phyloP scores from a whole-genome alignment of 2,113 vertebrate species.

The Cavia aperea region DNA sequence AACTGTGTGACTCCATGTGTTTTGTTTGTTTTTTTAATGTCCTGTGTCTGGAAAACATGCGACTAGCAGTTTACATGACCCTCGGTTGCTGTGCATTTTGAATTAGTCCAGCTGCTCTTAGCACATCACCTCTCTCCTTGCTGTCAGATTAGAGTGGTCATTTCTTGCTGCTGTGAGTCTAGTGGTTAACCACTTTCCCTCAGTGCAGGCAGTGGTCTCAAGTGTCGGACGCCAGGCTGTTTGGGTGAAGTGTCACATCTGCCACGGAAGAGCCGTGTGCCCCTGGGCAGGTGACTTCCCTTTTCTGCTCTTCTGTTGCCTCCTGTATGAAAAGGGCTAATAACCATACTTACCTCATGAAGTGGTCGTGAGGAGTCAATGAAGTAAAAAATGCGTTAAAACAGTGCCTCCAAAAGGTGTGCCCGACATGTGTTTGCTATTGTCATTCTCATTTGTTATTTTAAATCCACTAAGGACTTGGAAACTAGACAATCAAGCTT shows the following conservation, averaged over 20 bases:
- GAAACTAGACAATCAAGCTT: constrained; percentile 9
- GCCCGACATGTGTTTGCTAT: background rate
- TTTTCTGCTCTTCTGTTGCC: background rate
- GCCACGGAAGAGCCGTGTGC: background rate
- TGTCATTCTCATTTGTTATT: background rate
- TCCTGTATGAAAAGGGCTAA: background rate
- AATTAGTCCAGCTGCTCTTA: background rate
- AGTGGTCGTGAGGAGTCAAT: background rate
- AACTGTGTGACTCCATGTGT: background rate
- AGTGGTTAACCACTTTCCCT: background rate
- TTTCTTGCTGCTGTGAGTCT: background rate
- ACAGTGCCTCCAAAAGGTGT: background rate
- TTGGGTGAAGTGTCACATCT: background rate
- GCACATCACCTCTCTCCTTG: background rate
- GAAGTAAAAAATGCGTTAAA: constrained; percentile 32
- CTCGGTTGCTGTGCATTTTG: background rate
- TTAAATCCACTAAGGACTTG: background rate
- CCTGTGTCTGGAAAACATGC: background rate
- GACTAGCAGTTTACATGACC: background rate
- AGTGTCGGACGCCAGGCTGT: background rate
- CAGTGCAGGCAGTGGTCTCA: background rate
- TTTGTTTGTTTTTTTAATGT: background rate
- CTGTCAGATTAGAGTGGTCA: background rate
- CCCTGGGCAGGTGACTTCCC: background rate
- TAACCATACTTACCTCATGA: background rate